phyloP scores from a whole-genome alignment of 2,113 vertebrate species.

The Vulpes lagopus region DNA sequence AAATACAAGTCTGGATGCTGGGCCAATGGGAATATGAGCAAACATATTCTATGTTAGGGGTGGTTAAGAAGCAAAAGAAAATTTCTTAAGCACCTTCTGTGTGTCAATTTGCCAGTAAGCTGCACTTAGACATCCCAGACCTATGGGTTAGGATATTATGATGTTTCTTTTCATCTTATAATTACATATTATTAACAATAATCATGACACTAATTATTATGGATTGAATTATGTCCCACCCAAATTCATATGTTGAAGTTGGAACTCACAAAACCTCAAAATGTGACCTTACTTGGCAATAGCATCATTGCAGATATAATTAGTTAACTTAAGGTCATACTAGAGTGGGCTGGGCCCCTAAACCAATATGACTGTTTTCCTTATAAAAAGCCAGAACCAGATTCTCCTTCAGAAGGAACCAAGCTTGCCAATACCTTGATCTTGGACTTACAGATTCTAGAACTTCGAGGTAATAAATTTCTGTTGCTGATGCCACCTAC shows the following conservation, averaged over 20 bases:
- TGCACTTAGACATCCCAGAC: neutral
- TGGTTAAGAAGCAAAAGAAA: neutral
- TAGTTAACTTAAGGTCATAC: neutral
- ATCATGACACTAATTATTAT: neutral
- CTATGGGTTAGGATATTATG: neutral
- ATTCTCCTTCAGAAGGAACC: neutral
- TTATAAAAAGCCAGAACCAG: neutral
- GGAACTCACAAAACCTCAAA: neutral
- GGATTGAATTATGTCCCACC: neutral
- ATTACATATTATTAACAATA: neutral
- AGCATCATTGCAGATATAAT: neutral
- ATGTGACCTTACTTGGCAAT: neutral
- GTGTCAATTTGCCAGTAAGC: neutral
- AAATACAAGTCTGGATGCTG: neutral
- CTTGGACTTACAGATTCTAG: neutral
- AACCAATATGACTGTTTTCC: neutral
- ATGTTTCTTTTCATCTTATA: neutral
- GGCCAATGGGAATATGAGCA: neutral
- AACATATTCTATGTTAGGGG: neutral
- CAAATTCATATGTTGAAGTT: neutral
- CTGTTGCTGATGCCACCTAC: neutral
- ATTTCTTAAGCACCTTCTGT: neutral
- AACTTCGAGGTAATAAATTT: neutral
- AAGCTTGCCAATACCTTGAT: neutral
- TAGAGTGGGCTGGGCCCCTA: neutral